phyloP scores from a whole-genome alignment of 2,888 invertebrate genomes.

The Schrankia costaestrigalis region DNA sequence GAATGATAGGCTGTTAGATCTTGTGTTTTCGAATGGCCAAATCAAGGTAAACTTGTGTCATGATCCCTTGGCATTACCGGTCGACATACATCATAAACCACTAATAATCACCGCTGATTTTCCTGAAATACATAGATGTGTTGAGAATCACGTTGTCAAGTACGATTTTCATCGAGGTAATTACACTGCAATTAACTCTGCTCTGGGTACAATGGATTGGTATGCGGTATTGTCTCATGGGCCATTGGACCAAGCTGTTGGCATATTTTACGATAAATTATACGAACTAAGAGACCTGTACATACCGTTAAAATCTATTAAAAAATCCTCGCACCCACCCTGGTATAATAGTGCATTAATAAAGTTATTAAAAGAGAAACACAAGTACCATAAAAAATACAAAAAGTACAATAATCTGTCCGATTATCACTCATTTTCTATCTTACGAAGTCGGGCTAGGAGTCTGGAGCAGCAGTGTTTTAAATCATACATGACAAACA shows the following conservation, averaged over 20 bases:
- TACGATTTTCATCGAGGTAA: no score
- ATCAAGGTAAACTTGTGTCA: no score
- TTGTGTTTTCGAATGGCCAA: no score
- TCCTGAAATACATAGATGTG: no score
- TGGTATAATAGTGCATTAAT: background rate
- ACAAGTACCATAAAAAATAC: constrained; percentile 3
- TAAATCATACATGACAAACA: background rate
- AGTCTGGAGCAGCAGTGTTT: background rate
- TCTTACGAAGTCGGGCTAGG: background rate
- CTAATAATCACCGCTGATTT: no score
- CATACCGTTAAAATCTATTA: constrained; percentile 1
- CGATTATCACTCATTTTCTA: constrained; percentile 2
- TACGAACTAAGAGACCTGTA: constrained; percentile 2
- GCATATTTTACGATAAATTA: constrained; percentile 1
- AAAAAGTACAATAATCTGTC: constrained; percentile 1
- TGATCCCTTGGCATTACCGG: no score
- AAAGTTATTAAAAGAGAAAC: constrained; percentile 3
- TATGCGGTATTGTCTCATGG: background rate
- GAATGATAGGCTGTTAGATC: no score
- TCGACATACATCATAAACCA: no score
- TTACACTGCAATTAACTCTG: background rate
- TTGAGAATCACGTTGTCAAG: no score
- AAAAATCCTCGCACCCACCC: background rate
- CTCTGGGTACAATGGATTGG: background rate
- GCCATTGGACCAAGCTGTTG: constrained; percentile 1